These are phyloP conservation scores for Ichneumoninae sp. DNA, from an alignment of 2,888 invertebrate species.

Conservation along the genomic window DNA sequence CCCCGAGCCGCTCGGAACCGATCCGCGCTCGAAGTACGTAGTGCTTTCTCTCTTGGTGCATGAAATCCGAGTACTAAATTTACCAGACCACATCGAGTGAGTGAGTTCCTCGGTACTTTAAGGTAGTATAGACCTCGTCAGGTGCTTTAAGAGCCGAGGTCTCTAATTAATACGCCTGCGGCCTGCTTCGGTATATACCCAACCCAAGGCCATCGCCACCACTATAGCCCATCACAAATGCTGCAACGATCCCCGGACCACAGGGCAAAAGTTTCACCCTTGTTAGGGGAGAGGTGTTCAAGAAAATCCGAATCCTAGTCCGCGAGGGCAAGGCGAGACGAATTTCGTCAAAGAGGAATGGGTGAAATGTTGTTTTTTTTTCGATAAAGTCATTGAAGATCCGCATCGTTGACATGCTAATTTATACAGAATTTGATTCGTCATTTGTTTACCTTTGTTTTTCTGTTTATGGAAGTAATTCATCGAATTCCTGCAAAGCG, in stretches of 20 bases:
- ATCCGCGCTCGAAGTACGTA: conserved; percentile 10
- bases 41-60: conserved; percentile 73
- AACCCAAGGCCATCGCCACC: conserved; percentile 17
- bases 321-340: background rate
- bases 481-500: too few species aligned
- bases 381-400: background rate
- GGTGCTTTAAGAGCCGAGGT: conserved; percentile 78
- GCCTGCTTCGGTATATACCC: conserved; percentile 31
- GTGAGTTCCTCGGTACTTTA: conserved; percentile 73
- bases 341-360: background rate
- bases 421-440: too few species aligned
- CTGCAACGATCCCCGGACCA: conserved; percentile 21
- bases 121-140: conserved; percentile 75
- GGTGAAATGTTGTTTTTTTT: background rate
- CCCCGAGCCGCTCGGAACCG: conserved; percentile 4
- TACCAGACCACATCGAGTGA: conserved; percentile 73
- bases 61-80: conserved; percentile 82
- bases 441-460: too few species aligned
- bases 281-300: conserved; percentile 1
- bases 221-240: conserved; percentile 13
- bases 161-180: conserved; percentile 79
- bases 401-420: too few species aligned
- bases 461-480: background rate
- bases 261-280: conserved; percentile 12
- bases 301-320: background rate